Conservation (phyloP, 2,797 vertebrate species). For the Acanthurus tractus region DNA sequence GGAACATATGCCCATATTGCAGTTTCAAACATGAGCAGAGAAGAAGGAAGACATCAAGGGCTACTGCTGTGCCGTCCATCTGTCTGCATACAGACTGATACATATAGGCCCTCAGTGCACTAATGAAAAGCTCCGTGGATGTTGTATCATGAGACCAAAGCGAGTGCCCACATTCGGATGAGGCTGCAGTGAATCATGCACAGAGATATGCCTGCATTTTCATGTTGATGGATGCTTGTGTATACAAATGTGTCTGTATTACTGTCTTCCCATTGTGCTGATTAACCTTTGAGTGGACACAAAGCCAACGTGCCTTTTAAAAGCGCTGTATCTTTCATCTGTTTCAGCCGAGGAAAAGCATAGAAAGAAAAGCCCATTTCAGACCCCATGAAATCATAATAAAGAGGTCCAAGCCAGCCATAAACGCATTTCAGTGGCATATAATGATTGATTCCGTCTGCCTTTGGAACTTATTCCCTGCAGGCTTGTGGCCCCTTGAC, state of each 20-base stretch:
- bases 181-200: constrained; percentile 14
- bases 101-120: constrained; percentile 51
- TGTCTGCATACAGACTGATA: constrained; percentile 69
- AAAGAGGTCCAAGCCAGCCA: constrained; percentile 71
- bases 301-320: constrained; percentile 21
- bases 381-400: constrained; percentile 80
- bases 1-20: constrained; percentile 64
- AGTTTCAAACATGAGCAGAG: constrained; percentile 61
- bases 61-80: constrained; percentile 79
- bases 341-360: constrained; percentile 41
- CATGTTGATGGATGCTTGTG: not conserved
- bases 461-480: constrained; percentile 71
- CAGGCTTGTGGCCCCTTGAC: constrained; percentile 81
- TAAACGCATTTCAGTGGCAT: constrained; percentile 81
- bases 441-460: constrained; percentile 84
- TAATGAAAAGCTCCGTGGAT: constrained; percentile 52
- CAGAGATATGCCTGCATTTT: not conserved
- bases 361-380: constrained; percentile 62
- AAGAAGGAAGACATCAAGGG: constrained; percentile 67
- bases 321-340: constrained; percentile 40
- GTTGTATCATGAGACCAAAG: constrained; percentile 25
- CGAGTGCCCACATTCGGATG: constrained; percentile 17
- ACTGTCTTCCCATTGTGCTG: not conserved
- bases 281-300: constrained; percentile 22
- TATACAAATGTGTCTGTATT: not conserved